Evolutionary conservation across 1,140 invertebrate genomes (phyloP), one percentile per base, ranked within the genome.

Genomic region (Bursaphelenchus mucronatus): DNA sequence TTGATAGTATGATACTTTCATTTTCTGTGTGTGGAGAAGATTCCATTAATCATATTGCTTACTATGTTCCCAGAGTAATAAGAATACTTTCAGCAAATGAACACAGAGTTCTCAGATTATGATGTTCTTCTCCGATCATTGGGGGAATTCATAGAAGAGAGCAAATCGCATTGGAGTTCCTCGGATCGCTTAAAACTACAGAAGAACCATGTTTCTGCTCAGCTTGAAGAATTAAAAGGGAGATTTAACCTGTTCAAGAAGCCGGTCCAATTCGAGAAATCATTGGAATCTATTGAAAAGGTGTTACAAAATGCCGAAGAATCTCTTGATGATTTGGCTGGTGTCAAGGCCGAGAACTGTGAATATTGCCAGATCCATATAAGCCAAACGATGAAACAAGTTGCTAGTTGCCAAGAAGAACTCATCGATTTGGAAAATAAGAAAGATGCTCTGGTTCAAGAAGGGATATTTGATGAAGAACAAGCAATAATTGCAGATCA

Each of bases 211-310:
- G 76, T 75, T 39, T 67, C 61, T 52, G 67, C 56, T n/a, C 76
- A 81, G 52, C 59, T 81, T 43, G 46, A 41, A 40, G 75, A 81
- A 19, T 59, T 77, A 13, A 43, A 63, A 4, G 45, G 63, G 7
- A 77, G 80, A 58, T 77, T 73, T 58, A 61, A 70, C 21, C 67
- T 74, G 49, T 80, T 77, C 64, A 77, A 80, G 50, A 61, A 79
- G 13, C 76, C 76, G n/a, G 67, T 81, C 41, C 44, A 47, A 9
- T 75, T 77, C 39, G 51, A 70, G 39, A 74, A 80, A 58, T 40
- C 57, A 19, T 57, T 77, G 40, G 78, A 80, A 30, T 43, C 57
- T n/a, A 49, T 73, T 46, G 39, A 64, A 44, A 51, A 54, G 44
- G 52, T 63, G 13, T 53, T 80, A 13, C 49, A 46, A 8, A 67